Conservation (phyloP, 2,113 vertebrate genomes). For the Ciconia stormi region DNA sequence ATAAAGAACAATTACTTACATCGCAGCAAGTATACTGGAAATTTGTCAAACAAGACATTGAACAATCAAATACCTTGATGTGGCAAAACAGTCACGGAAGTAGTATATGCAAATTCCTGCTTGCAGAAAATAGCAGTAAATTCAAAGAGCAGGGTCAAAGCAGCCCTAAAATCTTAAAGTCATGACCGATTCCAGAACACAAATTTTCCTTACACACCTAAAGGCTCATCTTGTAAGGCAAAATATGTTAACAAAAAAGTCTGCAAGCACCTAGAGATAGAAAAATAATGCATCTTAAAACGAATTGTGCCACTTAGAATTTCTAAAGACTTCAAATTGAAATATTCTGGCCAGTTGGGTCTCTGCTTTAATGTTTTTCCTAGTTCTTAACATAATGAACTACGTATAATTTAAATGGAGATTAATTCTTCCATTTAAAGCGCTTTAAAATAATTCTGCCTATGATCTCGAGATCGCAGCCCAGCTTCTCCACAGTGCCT, state of each 20-base stretch:
- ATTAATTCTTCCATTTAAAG: conserved; percentile 38
- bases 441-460: conserved; percentile 12
- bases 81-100: background rate
- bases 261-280: background rate
- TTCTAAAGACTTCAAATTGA: background rate
- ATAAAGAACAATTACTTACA: background rate
- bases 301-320: background rate
- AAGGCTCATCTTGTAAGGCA: conserved; percentile 1
- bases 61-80: background rate
- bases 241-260: background rate
- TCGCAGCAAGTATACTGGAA: background rate
- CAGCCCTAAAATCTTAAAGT: background rate
- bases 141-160: background rate
- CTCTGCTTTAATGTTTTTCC: background rate
- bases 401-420: conserved; percentile 25
- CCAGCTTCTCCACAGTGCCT: conserved; percentile 66
- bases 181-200: background rate
- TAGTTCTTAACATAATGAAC: background rate
- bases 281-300: background rate
- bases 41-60: background rate
- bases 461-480: conserved; percentile 5
- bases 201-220: background rate
- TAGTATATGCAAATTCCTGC: background rate
- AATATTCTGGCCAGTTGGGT: background rate
- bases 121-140: background rate